These are phyloP conservation scores for Ornithoptera priamus DNA, from an alignment of 2,888 invertebrate genomes.

Conservation along the genomic window DNA sequence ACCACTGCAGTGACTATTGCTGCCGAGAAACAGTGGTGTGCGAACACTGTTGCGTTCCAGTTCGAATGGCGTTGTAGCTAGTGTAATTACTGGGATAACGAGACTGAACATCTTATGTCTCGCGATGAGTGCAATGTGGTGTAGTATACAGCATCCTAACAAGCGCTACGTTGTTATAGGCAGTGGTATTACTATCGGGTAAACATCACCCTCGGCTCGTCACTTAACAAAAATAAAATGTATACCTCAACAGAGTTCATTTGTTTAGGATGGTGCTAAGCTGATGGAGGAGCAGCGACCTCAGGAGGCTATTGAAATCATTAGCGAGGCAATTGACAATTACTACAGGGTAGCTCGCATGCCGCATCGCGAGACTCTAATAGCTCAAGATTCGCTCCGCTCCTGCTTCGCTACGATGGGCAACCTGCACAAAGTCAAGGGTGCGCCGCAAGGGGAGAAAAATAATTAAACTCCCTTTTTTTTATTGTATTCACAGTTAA, in stretches of 20 bases:
- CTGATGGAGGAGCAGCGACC: conserved; percentile 77
- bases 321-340: conserved; percentile 79
- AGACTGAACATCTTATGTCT: no score
- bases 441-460: background rate
- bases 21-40: no score
- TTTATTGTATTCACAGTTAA: background rate
- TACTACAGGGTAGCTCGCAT: conserved; percentile 82
- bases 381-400: conserved; percentile 85
- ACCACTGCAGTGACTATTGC: no score
- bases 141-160: no score
- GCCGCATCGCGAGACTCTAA: conserved; percentile 84
- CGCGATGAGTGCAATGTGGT: no score
- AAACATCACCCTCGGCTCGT: no score
- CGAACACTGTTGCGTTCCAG: no score
- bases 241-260: background rate
- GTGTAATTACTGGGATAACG: no score
- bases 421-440: conserved; percentile 56
- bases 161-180: no score
- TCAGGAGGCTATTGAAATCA: conserved; percentile 74
- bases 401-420: conserved; percentile 82
- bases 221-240: no score
- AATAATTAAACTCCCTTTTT: background rate
- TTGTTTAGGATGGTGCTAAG: conserved; percentile 56
- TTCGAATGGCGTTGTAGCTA: no score
- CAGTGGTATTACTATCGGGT: no score